Conservation (phyloP, 2,888 invertebrate genomes). For the Osmoderma eremita region DNA sequence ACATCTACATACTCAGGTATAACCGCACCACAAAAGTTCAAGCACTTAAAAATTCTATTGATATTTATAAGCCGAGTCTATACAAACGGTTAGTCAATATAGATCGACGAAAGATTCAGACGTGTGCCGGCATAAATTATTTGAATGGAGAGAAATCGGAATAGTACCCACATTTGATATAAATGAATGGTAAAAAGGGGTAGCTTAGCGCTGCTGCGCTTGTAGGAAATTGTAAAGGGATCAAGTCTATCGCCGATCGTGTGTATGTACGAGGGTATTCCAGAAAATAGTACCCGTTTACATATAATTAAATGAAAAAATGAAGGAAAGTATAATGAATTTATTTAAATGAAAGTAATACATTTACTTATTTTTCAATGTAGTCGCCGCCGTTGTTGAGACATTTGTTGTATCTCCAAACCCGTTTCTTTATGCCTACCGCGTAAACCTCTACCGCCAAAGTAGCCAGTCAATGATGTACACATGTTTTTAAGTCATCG, state of each 20-base stretch:
- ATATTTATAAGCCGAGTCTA: conserved; percentile 52
- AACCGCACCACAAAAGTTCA: conserved; percentile 48
- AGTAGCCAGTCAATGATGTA: too few species aligned
- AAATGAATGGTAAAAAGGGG: conserved; percentile 27
- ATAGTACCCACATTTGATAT: conserved; percentile 38
- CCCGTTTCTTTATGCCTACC: too few species aligned
- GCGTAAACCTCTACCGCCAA: too few species aligned
- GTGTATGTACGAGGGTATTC: too few species aligned
- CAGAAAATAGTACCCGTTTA: too few species aligned
- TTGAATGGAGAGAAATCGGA: conserved; percentile 49
- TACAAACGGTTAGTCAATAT: conserved; percentile 52
- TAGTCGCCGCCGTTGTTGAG: too few species aligned
- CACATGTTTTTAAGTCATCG: too few species aligned
- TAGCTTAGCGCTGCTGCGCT: conserved; percentile 8
- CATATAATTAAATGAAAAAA: too few species aligned
- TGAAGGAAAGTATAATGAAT: too few species aligned
- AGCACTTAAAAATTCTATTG: conserved; percentile 53
- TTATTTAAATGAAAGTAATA: too few species aligned
- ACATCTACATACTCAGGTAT: conserved; percentile 49
- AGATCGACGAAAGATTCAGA: conserved; percentile 54
- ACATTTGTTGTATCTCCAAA: too few species aligned
- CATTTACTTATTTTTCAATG: too few species aligned
- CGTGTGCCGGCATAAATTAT: conserved; percentile 55
- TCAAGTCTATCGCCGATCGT: neutral
- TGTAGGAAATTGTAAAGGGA: neutral